A percentile compares a stretch with the other conserved stretches of the same genome.
These are phyloP conservation scores for Drosophila monieri DNA, from an alignment of 2,888 invertebrate genomes.

Conservation along the genomic window DNA sequence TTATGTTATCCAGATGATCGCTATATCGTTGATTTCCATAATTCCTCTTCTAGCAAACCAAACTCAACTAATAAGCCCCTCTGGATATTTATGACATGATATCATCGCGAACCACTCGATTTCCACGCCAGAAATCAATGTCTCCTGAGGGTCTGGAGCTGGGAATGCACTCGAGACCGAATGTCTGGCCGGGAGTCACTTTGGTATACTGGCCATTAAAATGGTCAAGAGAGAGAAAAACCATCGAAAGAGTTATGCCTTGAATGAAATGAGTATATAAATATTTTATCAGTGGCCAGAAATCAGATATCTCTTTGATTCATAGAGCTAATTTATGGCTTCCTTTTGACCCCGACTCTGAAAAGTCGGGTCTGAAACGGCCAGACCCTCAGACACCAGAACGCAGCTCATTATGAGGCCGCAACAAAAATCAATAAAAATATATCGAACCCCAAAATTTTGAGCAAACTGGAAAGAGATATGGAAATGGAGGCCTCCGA, in stretches of 20 bases:
- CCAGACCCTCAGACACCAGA: conserved; percentile 72
- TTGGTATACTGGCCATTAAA: conserved; percentile 63
- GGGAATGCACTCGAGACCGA: conserved; percentile 63
- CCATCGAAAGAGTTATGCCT: conserved; percentile 64
- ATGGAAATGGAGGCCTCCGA: conserved; percentile 15
- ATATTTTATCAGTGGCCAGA: conserved; percentile 81
- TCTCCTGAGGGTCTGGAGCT: conserved; percentile 52
- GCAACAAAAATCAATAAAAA: conserved; percentile 81
- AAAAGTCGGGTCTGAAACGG: conserved; percentile 21
- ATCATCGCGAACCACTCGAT: conserved; percentile 59
- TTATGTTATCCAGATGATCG: conserved; percentile 27
- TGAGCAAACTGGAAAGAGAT: conserved; percentile 32
- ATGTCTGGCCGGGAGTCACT: conserved; percentile 58
- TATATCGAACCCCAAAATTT: conserved; percentile 68
- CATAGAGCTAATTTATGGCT: conserved; percentile 83
- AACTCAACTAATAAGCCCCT: conserved; percentile 61
- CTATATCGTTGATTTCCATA: conserved; percentile 35
- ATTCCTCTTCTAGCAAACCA: conserved; percentile 28
- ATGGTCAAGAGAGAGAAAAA: conserved; percentile 37
- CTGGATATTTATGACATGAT: conserved; percentile 80
- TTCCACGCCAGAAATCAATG: conserved; percentile 50
- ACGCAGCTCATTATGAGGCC: conserved; percentile 74
- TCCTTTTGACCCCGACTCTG: conserved; percentile 70
- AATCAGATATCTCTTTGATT: conserved; percentile 82
- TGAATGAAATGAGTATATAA: conserved; percentile 75